These are phyloP conservation scores for Neodiprion pinetum DNA, from an alignment of 1,140 invertebrate genomes.

Conservation along the genomic window DNA sequence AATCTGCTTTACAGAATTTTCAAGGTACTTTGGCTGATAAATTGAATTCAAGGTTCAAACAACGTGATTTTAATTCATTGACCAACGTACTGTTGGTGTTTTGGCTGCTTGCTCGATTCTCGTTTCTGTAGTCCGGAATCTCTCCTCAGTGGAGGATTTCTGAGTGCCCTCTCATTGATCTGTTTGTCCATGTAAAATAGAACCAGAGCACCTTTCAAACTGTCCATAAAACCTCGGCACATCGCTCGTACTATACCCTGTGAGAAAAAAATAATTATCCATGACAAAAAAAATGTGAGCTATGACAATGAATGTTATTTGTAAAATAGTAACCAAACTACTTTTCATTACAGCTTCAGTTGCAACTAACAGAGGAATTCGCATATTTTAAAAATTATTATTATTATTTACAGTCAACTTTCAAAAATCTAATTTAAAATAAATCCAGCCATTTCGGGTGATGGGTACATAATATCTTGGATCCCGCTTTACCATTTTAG, in stretches of 20 bases:
- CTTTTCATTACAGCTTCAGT: too few relatives aligned
- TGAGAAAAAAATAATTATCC: constrained; percentile 38
- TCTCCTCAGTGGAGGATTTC: constrained; percentile 60
- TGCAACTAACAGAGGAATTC: too few relatives aligned
- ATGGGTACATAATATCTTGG: too few relatives aligned
- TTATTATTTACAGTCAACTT: too few relatives aligned
- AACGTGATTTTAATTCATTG: constrained; percentile 11
- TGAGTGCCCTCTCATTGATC: constrained; percentile 68
- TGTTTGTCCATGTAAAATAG: constrained; percentile 76
- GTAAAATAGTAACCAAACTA: too few relatives aligned
- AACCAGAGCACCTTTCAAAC: constrained; percentile 71
- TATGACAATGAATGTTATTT: too few relatives aligned
- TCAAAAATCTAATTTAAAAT: too few relatives aligned
- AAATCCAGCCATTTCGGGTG: too few relatives aligned
- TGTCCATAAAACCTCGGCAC: constrained; percentile 72
- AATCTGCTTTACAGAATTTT: constrained; percentile 15
- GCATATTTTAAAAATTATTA: too few relatives aligned
- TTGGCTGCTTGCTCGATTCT: constrained; percentile 56
- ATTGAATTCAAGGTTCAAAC: constrained; percentile 11
- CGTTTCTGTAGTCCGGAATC: constrained; percentile 57
- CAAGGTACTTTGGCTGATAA: neutral
- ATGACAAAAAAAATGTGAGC: too few relatives aligned
- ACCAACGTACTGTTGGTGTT: constrained; percentile 61
- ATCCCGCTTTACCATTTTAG: too few relatives aligned
- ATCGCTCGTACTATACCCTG: constrained; percentile 71